phyloP scores from a whole-genome alignment of 2,888 invertebrate genomes.

The Serripes groenlandicus region DNA sequence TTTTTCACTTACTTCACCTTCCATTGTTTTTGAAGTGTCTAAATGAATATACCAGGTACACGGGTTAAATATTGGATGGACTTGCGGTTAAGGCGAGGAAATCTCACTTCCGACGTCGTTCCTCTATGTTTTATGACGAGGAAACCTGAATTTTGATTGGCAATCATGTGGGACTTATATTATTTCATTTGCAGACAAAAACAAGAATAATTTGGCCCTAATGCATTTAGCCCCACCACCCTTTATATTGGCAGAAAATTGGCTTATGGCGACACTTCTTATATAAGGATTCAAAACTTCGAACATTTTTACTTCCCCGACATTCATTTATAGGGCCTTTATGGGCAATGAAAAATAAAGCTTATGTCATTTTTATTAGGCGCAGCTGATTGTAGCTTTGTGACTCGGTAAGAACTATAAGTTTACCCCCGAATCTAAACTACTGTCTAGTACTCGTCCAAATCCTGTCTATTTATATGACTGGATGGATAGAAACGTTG shows the following conservation, averaged over 20 bases:
- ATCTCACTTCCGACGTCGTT: slow-evolving; percentile 13
- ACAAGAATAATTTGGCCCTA: slow-evolving; percentile 26
- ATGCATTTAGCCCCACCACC: slow-evolving; percentile 22
- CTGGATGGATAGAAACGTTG: too few species aligned
- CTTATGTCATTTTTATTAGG: slow-evolving; percentile 17
- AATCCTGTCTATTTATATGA: too few species aligned
- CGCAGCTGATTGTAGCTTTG: slow-evolving; percentile 24
- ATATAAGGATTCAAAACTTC: slow-evolving; percentile 9
- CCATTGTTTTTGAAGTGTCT: too few species aligned
- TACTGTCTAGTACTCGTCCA: too few species aligned
- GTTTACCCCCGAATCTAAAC: too few species aligned
- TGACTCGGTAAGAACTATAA: too few species aligned
- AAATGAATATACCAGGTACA: too few species aligned
- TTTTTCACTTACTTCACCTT: too few species aligned
- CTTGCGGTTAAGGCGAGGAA: slow-evolving; percentile 2
- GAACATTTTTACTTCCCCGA: slow-evolving; percentile 1
- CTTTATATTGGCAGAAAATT: slow-evolving; percentile 20
- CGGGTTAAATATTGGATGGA: too few species aligned
- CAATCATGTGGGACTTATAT: slow-evolving; percentile 23
- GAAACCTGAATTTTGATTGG: slow-evolving; percentile 25
- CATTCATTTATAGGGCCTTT: slow-evolving; percentile 6
- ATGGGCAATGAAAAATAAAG: slow-evolving; percentile 19
- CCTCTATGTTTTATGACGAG: slow-evolving; percentile 23
- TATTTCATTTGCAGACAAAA: slow-evolving; percentile 38
- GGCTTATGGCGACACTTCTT: slow-evolving; percentile 10